Percentiles rank a stretch among this genome's conserved stretches.
Conservation (phyloP, 2,113 vertebrate species). For the Grallaria varia region DNA sequence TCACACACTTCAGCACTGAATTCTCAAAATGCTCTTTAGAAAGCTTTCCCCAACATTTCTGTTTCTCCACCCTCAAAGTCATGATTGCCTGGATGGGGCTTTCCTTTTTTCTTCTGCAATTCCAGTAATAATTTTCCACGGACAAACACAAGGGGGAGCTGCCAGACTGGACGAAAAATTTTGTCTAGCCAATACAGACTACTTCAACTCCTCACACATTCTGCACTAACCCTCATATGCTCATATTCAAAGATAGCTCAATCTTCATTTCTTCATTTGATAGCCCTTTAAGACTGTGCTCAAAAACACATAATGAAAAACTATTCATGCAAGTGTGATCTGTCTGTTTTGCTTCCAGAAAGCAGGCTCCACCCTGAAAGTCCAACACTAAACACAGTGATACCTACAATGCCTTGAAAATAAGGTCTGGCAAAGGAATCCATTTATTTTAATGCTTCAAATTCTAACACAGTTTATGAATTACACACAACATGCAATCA, state of each 20-base stretch:
- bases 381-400: background rate
- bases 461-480: background rate
- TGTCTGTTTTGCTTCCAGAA: background rate
- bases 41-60: background rate
- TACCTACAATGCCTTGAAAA: background rate
- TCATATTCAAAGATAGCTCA: background rate
- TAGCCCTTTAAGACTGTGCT: background rate
- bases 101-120: background rate
- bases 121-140: background rate
- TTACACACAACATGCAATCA: background rate
- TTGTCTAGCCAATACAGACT: background rate
- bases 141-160: slow-evolving; percentile 54
- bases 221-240: background rate
- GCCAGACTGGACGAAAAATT: background rate
- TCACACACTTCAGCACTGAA: background rate
- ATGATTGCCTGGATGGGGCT: background rate
- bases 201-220: background rate
- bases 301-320: background rate
- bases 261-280: background rate
- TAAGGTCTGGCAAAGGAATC: background rate
- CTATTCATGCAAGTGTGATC: rapidly evolving
- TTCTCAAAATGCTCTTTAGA: background rate
- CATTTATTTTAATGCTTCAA: background rate
- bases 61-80: background rate
- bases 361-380: background rate